Conservation (phyloP, 1,140 invertebrate genomes). For the Ceratosolen solmsi region DNA sequence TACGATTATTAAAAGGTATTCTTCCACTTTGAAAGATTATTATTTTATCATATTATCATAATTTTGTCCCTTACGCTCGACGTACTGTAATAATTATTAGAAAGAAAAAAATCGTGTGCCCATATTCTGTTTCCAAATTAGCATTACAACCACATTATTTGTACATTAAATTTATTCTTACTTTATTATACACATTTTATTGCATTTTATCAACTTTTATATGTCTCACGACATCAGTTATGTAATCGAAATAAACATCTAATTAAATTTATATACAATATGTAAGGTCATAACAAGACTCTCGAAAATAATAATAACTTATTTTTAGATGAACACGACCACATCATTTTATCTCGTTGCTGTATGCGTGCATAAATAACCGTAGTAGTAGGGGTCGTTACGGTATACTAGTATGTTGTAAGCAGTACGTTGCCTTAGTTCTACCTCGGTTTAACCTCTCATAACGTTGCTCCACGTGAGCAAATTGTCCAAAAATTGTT, state of each 20-base stretch:
- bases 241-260: background rate
- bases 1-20: too few species aligned
- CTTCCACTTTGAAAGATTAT: too few species aligned
- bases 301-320: background rate
- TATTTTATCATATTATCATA: too few species aligned
- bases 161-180: too few species aligned
- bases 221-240: too few species aligned
- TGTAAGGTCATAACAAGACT: background rate
- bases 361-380: background rate
- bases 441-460: background rate
- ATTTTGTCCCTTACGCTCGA: too few species aligned
- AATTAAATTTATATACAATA: background rate
- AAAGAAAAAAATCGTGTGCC: too few species aligned
- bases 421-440: background rate
- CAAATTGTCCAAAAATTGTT: constrained; percentile 14
- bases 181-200: too few species aligned
- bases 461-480: background rate
- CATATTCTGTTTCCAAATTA: too few species aligned
- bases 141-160: too few species aligned
- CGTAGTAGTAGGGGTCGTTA: background rate
- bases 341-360: background rate
- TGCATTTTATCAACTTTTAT: too few species aligned
- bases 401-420: background rate
- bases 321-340: constrained; percentile 7
- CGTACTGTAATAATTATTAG: too few species aligned